Evolutionary conservation across 2,888 invertebrate species (phyloP), one percentile per base, ranked within the genome.

Genomic region (Phanerotoma sp.): DNA sequence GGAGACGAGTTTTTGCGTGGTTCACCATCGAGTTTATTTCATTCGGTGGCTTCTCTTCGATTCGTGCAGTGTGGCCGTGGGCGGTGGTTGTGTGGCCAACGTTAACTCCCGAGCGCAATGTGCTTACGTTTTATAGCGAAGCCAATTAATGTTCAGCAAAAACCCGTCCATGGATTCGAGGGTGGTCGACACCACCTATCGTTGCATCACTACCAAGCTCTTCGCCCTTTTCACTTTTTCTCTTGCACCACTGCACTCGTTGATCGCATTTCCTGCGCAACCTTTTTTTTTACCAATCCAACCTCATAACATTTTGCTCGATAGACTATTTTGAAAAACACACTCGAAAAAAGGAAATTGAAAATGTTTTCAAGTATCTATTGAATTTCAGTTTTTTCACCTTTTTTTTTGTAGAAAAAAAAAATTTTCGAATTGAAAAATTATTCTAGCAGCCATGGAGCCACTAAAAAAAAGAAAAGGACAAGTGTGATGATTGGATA

Each of bases 1-100:
- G 60, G 68, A 73, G 75, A 74, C 76, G 73, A 76, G 75, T 76
- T 77, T 77, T 76, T 77, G 73, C 60, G 49, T 33, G 50, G 35
- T 50, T 47, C 37, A 54, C 49, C 59, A 52, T 54, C 62, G 62
- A 67, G 67, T 72, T 72, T 70, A 72, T 72, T 74, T 70, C 65
- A 67, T 65, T 63, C 54, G 62, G 58, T 56, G 52, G 45, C 50
- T 33, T 42, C 54, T 47, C 51, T 57, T 64, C 62, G 67, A 63
- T 67, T 63, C 63, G 62, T 63, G 63, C 62, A 58, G 60, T 65
- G 67, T 66, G 63, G 66, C 63, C 66, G 66, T 64, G 60, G 62
- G 58, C 51, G 58, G 53, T 49, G 41, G 22, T 41, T 55, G 55
- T 56, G 54, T 54, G 50, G 55, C 54, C 50, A 48, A 30, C 25